A percentile compares a stretch with the other conserved stretches of the same genome.
Conservation (phyloP, 2,113 vertebrate genomes). For the Dunckerocampus dactyliophorus region DNA sequence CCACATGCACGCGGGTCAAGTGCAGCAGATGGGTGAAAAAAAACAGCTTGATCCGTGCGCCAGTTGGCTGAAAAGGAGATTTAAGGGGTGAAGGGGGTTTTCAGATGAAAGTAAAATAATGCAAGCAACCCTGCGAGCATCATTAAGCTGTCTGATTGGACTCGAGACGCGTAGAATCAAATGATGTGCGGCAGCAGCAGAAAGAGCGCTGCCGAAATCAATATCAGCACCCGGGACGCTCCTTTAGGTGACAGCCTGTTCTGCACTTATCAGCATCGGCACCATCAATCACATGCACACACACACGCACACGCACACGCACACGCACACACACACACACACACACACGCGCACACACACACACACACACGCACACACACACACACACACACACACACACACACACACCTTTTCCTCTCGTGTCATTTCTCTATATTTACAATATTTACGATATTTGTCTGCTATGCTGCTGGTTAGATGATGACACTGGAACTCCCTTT, state of each 20-base stretch:
- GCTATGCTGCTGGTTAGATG: too few relatives aligned
- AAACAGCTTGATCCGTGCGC: neutral
- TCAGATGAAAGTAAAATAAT: constrained; percentile 47
- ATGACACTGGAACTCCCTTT: too few relatives aligned
- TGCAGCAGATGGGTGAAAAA: neutral
- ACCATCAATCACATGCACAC: constrained; percentile 2
- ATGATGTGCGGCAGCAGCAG: constrained; percentile 37
- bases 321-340: neutral
- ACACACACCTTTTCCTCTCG: neutral
- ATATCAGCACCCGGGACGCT: constrained; percentile 23
- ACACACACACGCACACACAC: neutral
- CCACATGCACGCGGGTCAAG: too few relatives aligned
- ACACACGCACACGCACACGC: neutral
- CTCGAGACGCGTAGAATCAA: constrained; percentile 29
- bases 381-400: neutral
- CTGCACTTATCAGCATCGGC: constrained; percentile 5
- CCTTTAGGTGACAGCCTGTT: constrained; percentile 27
- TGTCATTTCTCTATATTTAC: neutral
- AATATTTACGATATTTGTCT: too few relatives aligned
- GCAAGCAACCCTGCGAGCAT: constrained; percentile 29
- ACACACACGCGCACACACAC: neutral
- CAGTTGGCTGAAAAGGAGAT: constrained; percentile 14
- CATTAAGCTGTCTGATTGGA: constrained; percentile 45
- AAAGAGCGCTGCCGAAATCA: constrained; percentile 30
- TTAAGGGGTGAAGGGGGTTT: constrained; percentile 27